Conservation (phyloP, 2,888 invertebrate genomes). For the Philereme vetulata region DNA sequence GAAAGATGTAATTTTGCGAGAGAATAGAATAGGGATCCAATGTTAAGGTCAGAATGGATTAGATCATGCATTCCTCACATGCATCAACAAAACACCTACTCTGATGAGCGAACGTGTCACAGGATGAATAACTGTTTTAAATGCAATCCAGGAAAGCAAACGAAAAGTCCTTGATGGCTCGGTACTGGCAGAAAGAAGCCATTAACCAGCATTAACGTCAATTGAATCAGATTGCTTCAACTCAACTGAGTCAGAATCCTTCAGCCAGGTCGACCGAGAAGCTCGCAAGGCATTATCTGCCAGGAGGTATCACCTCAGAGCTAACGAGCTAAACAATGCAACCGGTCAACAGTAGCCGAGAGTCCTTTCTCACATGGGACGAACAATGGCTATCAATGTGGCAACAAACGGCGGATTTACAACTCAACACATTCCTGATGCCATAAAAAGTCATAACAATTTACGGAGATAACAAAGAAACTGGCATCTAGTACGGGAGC, state of each 20-base stretch:
- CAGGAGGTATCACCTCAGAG: conserved; percentile 55
- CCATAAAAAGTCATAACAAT: conserved; percentile 78
- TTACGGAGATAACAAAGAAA: conserved; percentile 77
- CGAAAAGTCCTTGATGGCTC: conserved; percentile 22
- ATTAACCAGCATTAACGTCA: conserved; percentile 33
- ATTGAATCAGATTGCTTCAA: conserved; percentile 34
- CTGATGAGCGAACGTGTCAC: neutral
- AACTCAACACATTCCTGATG: conserved; percentile 67
- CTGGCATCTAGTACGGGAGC: conserved; percentile 73
- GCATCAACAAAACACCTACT: neutral
- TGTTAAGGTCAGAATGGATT: conserved; percentile 16
- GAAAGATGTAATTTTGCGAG: conserved; percentile 29
- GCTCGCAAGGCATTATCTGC: conserved; percentile 22
- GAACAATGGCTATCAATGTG: conserved; percentile 69
- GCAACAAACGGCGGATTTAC: conserved; percentile 67
- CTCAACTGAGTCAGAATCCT: conserved; percentile 23
- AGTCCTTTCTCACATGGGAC: conserved; percentile 54
- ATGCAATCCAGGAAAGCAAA: conserved; percentile 10
- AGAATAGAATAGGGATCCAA: conserved; percentile 24
- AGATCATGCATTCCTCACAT: conserved; percentile 8
- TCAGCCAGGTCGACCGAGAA: conserved; percentile 10
- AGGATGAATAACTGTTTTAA: conserved; percentile 4
- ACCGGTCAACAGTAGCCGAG: conserved; percentile 52
- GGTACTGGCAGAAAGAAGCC: conserved; percentile 14
- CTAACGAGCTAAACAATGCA: conserved; percentile 58